A percentile compares a stretch with the other conserved stretches of the same genome.
Conservation (phyloP, 2,113 vertebrate genomes). For the Thinocorus orbignyianus region DNA sequence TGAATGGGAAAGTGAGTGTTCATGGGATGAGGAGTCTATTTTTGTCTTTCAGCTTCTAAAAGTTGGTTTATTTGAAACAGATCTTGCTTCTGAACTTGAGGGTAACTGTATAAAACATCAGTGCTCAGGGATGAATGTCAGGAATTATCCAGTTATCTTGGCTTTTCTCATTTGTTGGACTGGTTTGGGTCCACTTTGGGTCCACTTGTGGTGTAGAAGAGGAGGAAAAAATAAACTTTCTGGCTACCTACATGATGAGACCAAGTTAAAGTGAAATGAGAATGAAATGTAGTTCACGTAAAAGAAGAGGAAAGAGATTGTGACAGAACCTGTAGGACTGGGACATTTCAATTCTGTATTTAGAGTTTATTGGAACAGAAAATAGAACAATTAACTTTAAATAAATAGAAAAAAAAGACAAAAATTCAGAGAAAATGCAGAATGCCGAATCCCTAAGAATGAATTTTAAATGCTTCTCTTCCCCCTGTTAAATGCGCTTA, state of each 20-base stretch:
- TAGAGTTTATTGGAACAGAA: background rate
- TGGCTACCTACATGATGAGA: background rate
- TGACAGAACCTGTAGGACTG: background rate
- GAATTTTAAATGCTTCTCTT: background rate
- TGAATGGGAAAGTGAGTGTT: background rate
- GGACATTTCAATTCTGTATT: background rate
- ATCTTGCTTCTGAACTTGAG: background rate
- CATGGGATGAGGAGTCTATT: background rate
- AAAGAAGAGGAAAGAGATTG: background rate
- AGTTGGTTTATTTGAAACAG: background rate
- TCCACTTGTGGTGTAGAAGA: background rate
- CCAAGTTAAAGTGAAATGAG: background rate
- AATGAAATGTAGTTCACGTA: background rate
- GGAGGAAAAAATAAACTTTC: background rate
- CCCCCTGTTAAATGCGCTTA: background rate
- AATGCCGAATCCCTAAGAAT: background rate
- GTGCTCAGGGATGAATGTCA: background rate
- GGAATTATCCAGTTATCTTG: background rate
- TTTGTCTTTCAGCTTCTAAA: background rate
- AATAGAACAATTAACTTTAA: background rate
- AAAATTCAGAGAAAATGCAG: background rate
- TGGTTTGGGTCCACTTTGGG: background rate
- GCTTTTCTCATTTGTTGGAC: background rate
- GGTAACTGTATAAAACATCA: background rate
- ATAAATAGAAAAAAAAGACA: background rate